Percentiles rank a stretch among this genome's conserved stretches.
Evolutionary conservation across 2,797 vertebrate species (phyloP).

Genomic region (Gouania willdenowi): DNA sequence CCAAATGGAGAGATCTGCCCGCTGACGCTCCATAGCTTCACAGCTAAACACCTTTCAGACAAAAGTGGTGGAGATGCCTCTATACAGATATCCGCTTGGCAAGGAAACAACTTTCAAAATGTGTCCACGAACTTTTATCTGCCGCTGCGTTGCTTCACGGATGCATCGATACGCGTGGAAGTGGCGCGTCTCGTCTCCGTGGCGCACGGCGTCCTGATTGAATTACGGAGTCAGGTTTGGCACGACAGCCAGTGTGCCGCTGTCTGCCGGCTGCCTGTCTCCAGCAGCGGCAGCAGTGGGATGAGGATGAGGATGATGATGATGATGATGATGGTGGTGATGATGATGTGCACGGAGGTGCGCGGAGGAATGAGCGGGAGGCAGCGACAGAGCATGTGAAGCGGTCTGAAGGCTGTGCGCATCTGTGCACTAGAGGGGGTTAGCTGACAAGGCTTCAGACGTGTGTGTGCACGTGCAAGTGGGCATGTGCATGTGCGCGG

Average conservation of each 20-base stretch:
- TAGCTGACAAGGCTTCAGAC: conserved; percentile 66
- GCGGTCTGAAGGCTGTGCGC: conserved; percentile 49
- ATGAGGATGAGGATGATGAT: too few relatives aligned
- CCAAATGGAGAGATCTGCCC: conserved; percentile 11
- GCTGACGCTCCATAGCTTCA: conserved; percentile 39
- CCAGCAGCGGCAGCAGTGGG: conserved; percentile 26
- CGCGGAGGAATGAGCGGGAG: conserved; percentile 20
- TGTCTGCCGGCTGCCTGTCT: conserved; percentile 8
- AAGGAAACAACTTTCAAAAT: conserved; percentile 45
- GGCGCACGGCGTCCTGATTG: conserved; percentile 15
- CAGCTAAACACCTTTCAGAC: too few relatives aligned
- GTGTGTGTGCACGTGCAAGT: conserved; percentile 51
- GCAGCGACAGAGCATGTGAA: conserved; percentile 40
- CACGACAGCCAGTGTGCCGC: not conserved
- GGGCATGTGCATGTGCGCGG: conserved; percentile 11
- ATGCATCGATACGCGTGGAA: not conserved
- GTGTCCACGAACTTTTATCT: conserved; percentile 18
- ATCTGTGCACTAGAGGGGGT: conserved; percentile 77
- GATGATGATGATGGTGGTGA: too few relatives aligned
- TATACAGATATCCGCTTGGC: too few relatives aligned
- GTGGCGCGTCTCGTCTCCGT: conserved; percentile 13
- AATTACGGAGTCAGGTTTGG: too few relatives aligned
- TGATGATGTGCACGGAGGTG: too few relatives aligned
- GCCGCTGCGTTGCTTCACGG: conserved; percentile 2
- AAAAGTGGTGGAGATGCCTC: too few relatives aligned